A percentile compares a stretch with the other conserved stretches of the same genome.
phyloP scores from a whole-genome alignment of 2,888 invertebrate species.

The Brachyopa scutellaris region DNA sequence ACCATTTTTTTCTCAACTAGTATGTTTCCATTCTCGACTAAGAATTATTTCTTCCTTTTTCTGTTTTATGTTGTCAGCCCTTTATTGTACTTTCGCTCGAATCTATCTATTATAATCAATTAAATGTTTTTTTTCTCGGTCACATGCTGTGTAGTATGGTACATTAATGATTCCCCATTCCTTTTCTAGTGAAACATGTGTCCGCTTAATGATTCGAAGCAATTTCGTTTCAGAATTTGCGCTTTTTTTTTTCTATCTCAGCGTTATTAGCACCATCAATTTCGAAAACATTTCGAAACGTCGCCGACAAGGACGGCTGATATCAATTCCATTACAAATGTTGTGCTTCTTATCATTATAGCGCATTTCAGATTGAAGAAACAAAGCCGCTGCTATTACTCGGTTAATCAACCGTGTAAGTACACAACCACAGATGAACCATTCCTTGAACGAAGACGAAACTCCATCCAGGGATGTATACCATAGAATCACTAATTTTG shows the following conservation, averaged over 20 bases:
- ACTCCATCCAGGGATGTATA: neutral
- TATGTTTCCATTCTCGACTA: constrained; percentile 2
- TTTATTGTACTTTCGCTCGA: neutral
- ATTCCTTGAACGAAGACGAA: neutral
- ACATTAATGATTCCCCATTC: constrained; percentile 20
- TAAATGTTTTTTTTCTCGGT: constrained; percentile 16
- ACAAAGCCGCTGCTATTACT: constrained; percentile 19
- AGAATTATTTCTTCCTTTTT: neutral
- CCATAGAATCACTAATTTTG: constrained; percentile 26
- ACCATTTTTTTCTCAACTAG: too few relatives aligned
- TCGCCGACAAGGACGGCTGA: neutral
- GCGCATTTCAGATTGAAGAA: constrained; percentile 4
- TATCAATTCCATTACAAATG: constrained; percentile 7
- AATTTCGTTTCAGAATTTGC: constrained; percentile 15
- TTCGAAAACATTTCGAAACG: constrained; percentile 28
- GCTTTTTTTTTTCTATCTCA: neutral
- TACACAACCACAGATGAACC: constrained; percentile 22
- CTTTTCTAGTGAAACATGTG: constrained; percentile 20
- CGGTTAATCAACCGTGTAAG: constrained; percentile 36
- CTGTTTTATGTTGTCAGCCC: neutral
- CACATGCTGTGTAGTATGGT: constrained; percentile 1
- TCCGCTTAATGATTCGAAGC: constrained; percentile 23
- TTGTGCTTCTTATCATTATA: constrained; percentile 1
- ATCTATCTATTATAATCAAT: constrained; percentile 3
- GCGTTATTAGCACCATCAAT: constrained; percentile 33